Percentiles rank a stretch among this genome's conserved stretches.
Evolutionary conservation across 2,797 vertebrate genomes (phyloP).

Genomic region (Chiroxiphia lanceolata): DNA sequence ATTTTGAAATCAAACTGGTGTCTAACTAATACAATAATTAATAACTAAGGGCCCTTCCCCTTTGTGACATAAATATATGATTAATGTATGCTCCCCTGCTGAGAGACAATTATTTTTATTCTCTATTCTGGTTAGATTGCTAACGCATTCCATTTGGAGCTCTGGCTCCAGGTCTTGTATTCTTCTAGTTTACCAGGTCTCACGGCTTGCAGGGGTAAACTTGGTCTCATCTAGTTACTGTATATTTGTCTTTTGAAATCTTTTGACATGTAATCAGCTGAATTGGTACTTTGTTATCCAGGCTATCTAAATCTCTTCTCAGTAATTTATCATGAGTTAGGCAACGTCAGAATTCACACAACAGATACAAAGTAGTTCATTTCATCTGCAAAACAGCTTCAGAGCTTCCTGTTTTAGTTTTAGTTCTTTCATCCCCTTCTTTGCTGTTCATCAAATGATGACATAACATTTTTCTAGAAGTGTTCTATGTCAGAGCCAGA

Average conservation of each 20-base stretch:
- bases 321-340: background rate
- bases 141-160: background rate
- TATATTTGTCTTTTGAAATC: background rate
- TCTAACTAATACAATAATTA: background rate
- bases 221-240: background rate
- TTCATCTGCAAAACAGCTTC: background rate
- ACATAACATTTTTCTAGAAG: background rate
- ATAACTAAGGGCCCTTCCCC: background rate
- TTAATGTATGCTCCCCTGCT: accelerated
- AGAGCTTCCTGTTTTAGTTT: background rate
- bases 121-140: background rate
- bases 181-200: background rate
- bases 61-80: background rate
- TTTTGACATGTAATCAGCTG: background rate
- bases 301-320: background rate
- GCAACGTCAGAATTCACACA: background rate
- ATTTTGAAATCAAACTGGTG: background rate
- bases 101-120: background rate
- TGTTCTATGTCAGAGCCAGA: background rate
- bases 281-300: background rate
- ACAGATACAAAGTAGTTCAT: background rate
- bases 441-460: background rate
- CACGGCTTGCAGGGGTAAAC: background rate
- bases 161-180: background rate
- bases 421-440: background rate